phyloP scores from a whole-genome alignment of 2,797 vertebrate species.

The Spinus olivaceus region DNA sequence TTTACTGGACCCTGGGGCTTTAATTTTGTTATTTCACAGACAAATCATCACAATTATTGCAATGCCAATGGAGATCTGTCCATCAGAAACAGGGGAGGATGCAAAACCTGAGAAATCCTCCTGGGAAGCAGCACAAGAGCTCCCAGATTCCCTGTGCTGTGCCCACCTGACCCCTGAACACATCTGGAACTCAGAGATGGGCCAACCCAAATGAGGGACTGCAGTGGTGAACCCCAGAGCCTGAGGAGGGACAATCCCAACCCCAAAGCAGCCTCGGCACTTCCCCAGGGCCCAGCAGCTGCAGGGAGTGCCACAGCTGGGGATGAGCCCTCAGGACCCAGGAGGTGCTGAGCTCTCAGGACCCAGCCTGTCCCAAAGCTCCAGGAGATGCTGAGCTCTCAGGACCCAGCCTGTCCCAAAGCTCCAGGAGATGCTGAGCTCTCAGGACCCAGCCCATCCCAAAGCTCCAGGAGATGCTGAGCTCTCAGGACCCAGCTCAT shows the following conservation, averaged over 20 bases:
- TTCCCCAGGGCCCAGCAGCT: neutral
- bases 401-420: no score
- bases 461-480: no score
- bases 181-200: fast-evolving
- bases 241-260: fast-evolving
- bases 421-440: no score
- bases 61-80: neutral
- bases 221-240: neutral
- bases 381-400: no score
- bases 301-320: fast-evolving
- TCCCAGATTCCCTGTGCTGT: neutral
- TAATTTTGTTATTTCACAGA: fast-evolving
- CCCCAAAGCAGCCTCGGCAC: neutral
- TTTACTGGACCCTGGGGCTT: neutral
- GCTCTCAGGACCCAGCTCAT: no score
- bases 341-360: no score
- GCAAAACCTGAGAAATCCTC: neutral
- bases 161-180: fast-evolving
- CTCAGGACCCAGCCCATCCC: neutral
- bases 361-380: no score
- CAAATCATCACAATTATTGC: neutral
- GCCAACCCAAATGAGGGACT: fast-evolving
- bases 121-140: neutral
- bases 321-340: neutral
- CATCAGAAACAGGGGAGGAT: fast-evolving